Conservation (phyloP, 2,113 vertebrate genomes). For the Megalops atlanticus region DNA sequence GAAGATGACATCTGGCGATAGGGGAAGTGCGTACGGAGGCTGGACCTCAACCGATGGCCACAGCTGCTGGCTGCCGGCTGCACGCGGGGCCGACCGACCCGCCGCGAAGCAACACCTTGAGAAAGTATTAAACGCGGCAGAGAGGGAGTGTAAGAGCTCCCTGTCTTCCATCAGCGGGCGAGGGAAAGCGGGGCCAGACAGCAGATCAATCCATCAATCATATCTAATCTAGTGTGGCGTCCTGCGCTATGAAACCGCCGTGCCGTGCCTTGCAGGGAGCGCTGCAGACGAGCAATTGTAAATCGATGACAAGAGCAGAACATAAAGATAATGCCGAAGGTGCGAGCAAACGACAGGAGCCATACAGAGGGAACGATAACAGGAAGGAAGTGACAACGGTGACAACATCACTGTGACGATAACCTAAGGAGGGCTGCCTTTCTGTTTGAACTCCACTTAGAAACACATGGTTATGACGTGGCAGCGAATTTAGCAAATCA, state of each 20-base stretch:
- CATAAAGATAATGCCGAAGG: neutral
- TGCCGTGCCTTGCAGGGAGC: neutral
- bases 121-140: neutral
- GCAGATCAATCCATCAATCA: slow-evolving; percentile 9
- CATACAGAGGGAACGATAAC: slow-evolving; percentile 1
- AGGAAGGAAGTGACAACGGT: neutral
- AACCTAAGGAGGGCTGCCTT: no score
- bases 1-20: slow-evolving; percentile 2
- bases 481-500: no score
- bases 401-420: no score
- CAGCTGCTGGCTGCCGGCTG: slow-evolving; percentile 18
- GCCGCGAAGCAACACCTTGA: neutral
- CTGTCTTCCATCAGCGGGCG: neutral
- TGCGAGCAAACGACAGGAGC: neutral
- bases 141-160: neutral
- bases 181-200: neutral
- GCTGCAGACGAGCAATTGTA: neutral
- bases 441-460: neutral
- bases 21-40: slow-evolving; percentile 6
- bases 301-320: neutral
- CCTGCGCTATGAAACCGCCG: neutral
- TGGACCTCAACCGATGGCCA: neutral
- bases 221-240: neutral
- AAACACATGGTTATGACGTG: no score
- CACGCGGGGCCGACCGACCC: neutral